Evolutionary conservation across 2,113 vertebrate genomes (phyloP), one percentile per base, ranked within the genome.

Genomic region (Charadrius vociferus): DNA sequence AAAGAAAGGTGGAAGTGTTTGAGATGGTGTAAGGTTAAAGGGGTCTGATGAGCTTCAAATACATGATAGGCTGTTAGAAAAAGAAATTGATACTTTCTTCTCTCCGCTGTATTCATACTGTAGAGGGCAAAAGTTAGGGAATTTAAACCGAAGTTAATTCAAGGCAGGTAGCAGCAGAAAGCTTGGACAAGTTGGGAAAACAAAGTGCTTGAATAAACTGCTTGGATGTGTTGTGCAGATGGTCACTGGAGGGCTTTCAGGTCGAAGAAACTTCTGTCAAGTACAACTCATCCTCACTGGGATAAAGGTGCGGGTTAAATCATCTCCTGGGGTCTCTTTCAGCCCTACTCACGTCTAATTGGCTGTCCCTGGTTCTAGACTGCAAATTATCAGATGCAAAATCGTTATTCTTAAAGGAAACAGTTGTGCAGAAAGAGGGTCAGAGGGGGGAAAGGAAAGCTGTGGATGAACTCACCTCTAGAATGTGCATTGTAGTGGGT

Each of bases 201-300:
- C 12, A 37, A 3, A 70, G 14, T 21, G 10, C 14, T 74, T 41
- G 59, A 80, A 37, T 66, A 50, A 49, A 17, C 10, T 55, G 13
- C 14, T 88, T 65, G 36, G 34, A 15, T 27, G 7, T 49, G 23
- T 45, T 80, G 16, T 39, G 30, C 13, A 62, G 29, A 34, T 24
- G 26, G 13, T 47, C 34, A 56, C 30, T 15, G 12, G 8, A 77
- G 12, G 6, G 12, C 34, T 58, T 91, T 59, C 50, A 74, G 7
- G 2, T 0, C n/a, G 45, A 62, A 59, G 29, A 78, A 78, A 50
- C 10, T 74, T 88, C 37, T 23, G 16, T 27, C 58, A 80, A 6
- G 14, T 75, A 12, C 39, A 88, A 61, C 10, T 30, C 23, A 49
- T 62, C 19, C 7, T 49, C 0, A 0, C 5, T 84, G 14, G 3